phyloP scores from a whole-genome alignment of 2,113 vertebrate genomes.

The Orientallactaga bullata region DNA sequence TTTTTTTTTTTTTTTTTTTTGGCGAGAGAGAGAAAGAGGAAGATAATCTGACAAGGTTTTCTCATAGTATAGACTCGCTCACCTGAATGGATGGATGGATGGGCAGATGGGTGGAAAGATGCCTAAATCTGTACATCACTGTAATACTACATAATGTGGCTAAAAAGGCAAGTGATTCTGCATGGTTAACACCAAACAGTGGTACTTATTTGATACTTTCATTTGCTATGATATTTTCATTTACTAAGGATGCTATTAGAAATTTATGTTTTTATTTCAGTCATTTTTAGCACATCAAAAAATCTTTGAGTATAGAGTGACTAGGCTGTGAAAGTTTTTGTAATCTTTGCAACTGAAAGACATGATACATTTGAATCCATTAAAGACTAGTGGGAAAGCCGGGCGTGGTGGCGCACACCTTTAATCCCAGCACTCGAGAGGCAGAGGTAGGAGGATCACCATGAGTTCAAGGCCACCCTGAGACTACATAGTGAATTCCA shows the following conservation, averaged over 20 bases:
- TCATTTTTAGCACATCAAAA: slow-evolving; percentile 69
- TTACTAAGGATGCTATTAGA: slow-evolving; percentile 33
- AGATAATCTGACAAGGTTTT: neutral
- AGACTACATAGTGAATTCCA: too few species aligned
- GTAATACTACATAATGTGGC: accelerated
- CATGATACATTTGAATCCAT: slow-evolving; percentile 74
- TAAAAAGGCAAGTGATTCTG: neutral
- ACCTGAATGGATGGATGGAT: neutral
- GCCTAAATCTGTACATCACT: neutral
- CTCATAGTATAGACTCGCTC: neutral
- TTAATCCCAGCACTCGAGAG: too few species aligned
- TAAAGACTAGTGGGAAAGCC: slow-evolving; percentile 72
- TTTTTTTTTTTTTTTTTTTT: too few species aligned
- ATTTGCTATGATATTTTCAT: slow-evolving; percentile 47
- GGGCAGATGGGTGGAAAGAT: too few species aligned
- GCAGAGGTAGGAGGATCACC: too few species aligned
- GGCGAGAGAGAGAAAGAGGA: too few species aligned
- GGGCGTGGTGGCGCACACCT: too few species aligned
- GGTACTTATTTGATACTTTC: neutral
- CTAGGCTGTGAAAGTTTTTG: slow-evolving; percentile 80
- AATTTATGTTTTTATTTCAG: slow-evolving; percentile 64
- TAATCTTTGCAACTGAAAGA: slow-evolving; percentile 80
- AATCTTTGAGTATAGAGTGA: too few species aligned
- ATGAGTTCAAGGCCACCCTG: too few species aligned
- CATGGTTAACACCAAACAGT: neutral